Evolutionary conservation across 2,888 invertebrate genomes (phyloP).

Genomic region (Hypolimnas misippus): DNA sequence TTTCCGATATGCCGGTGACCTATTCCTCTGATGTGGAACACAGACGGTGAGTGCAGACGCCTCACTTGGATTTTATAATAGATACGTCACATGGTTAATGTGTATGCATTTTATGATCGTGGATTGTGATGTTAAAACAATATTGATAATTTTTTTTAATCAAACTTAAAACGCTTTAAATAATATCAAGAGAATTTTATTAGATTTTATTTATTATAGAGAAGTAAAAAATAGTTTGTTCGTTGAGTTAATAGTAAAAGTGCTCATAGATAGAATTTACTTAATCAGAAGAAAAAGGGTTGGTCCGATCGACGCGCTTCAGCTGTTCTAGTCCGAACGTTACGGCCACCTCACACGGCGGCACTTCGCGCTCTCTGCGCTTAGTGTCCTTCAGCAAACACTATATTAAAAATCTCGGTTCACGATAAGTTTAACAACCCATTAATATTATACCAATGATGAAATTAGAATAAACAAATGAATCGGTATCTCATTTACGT

Average conservation of each 20-base stretch:
- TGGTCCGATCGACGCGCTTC: conserved; percentile 13
- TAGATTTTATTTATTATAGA: too few species aligned
- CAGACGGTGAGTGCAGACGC: conserved; percentile 55
- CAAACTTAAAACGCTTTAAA: too few species aligned
- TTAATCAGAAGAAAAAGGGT: conserved; percentile 19
- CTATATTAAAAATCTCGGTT: conserved; percentile 21
- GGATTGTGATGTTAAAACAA: neutral
- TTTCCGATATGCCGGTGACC: conserved; percentile 58
- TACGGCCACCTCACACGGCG: conserved; percentile 39
- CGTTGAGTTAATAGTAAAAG: too few species aligned
- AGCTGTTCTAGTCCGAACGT: conserved; percentile 23
- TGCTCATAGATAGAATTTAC: too few species aligned
- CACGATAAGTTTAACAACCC: neutral
- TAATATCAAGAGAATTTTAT: too few species aligned
- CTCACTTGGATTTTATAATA: conserved; percentile 18
- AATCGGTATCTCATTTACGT: too few species aligned
- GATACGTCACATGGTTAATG: neutral
- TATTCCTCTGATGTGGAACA: conserved; percentile 58
- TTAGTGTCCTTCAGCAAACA: conserved; percentile 33
- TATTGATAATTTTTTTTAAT: too few species aligned
- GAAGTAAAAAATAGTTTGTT: too few species aligned
- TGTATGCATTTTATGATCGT: neutral
- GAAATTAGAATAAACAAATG: too few species aligned
- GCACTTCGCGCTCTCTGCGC: conserved; percentile 38
- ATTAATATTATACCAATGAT: too few species aligned